Percentiles rank a stretch among this genome's conserved stretches.
phyloP scores from a whole-genome alignment of 2,113 vertebrate species.

The Ictalurus punctatus region DNA sequence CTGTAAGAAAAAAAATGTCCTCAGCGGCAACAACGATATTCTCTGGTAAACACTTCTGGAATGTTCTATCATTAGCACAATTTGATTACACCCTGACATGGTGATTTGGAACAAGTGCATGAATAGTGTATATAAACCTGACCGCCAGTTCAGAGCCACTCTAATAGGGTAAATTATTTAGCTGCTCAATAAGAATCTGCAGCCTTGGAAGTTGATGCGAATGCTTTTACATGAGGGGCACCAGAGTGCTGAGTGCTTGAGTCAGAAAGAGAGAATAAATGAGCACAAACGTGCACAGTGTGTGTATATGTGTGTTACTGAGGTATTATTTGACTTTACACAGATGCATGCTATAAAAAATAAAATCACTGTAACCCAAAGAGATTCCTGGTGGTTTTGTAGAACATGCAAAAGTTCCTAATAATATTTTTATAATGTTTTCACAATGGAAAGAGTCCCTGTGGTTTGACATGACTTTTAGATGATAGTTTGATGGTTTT shows the following conservation, averaged over 20 bases:
- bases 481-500: neutral
- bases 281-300: neutral
- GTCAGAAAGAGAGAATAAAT: conserved; percentile 1
- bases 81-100: conserved; percentile 4
- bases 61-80: conserved; percentile 21
- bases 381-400: neutral
- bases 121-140: conserved; percentile 37
- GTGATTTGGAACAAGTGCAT: conserved; percentile 15
- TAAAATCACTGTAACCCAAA: neutral
- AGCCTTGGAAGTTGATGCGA: conserved; percentile 12
- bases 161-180: conserved; percentile 54
- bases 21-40: conserved; percentile 26
- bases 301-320: neutral
- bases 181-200: conserved; percentile 7
- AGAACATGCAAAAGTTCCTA: neutral
- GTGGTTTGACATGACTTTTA: neutral
- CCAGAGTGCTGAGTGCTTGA: conserved; percentile 6
- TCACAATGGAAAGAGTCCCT: neutral
- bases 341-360: neutral
- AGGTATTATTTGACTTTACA: conserved; percentile 1
- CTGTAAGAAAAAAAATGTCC: conserved; percentile 15
- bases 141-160: conserved; percentile 29
- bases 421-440: neutral
- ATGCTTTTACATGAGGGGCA: conserved; percentile 29
- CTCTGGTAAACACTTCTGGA: conserved; percentile 18